These are phyloP conservation scores for Caenorhabditis japonica DNA, from an alignment of 2,888 invertebrate species.

Conservation along the genomic window DNA sequence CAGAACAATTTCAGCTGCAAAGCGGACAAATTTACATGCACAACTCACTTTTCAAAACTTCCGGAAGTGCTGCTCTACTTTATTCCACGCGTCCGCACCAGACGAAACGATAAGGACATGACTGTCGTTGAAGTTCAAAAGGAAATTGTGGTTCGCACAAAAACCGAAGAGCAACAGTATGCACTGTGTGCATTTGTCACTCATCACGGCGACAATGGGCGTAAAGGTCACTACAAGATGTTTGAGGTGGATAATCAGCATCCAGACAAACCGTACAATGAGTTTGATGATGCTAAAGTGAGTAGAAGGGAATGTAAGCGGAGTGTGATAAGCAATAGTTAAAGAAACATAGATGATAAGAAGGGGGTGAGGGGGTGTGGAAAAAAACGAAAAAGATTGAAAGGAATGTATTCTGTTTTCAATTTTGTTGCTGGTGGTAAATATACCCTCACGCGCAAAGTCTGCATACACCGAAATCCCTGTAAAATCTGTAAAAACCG, in stretches of 20 bases:
- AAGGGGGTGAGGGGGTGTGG: no score
- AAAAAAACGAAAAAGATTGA: no score
- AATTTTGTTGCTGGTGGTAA: no score
- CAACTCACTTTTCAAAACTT: conserved; percentile 1
- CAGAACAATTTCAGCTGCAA: not conserved
- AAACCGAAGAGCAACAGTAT: conserved; percentile 2
- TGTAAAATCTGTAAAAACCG: no score
- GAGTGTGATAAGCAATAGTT: no score
- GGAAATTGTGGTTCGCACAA: not conserved
- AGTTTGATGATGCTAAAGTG: conserved; percentile 23
- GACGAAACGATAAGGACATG: conserved; percentile 13
- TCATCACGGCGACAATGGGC: not conserved
- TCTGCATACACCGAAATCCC: no score
- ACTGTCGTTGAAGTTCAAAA: conserved; percentile 13
- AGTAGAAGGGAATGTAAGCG: no score
- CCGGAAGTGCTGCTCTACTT: conserved; percentile 32
- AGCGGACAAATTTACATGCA: not conserved
- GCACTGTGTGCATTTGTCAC: conserved; percentile 11
- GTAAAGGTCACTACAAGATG: conserved; percentile 22
- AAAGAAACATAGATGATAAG: no score
- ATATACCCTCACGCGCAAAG: no score
- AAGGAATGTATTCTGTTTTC: no score
- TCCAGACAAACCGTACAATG: conserved; percentile 5
- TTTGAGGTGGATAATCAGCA: conserved; percentile 18
- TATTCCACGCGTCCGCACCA: conserved; percentile 20